These are phyloP conservation scores for Pteromalus puparum DNA, from an alignment of 1,140 invertebrate species.

Conservation along the genomic window DNA sequence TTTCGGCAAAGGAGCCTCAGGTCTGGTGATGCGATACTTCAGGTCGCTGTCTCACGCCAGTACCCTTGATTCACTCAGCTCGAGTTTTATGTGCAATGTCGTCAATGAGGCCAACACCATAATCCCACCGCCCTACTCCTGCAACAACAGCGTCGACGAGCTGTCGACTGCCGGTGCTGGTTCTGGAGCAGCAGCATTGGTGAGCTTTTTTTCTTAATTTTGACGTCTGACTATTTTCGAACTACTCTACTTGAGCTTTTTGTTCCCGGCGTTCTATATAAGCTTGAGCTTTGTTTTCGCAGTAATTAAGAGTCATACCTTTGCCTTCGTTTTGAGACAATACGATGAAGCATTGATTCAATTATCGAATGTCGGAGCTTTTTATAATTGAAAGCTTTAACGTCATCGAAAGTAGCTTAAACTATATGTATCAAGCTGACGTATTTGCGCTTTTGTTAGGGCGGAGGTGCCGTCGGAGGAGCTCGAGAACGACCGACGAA, in stretches of 20 bases:
- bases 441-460: background rate
- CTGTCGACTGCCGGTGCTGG: slow-evolving; percentile 67
- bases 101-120: slow-evolving; percentile 88
- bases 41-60: slow-evolving; percentile 87
- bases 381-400: too few species aligned
- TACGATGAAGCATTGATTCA: too few species aligned
- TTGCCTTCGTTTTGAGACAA: too few species aligned
- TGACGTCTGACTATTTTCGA: background rate
- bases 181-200: background rate
- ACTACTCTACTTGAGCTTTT: background rate
- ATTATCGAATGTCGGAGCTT: too few species aligned
- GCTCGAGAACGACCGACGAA: slow-evolving; percentile 36
- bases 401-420: too few species aligned
- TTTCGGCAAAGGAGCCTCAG: slow-evolving; percentile 80
- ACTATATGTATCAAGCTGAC: background rate
- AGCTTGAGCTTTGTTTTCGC: too few species aligned
- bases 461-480: slow-evolving; percentile 40
- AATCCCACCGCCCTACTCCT: slow-evolving; percentile 88
- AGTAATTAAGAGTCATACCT: too few species aligned
- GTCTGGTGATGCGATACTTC: slow-evolving; percentile 90
- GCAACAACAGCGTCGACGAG: slow-evolving; percentile 83
- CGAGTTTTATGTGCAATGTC: slow-evolving; percentile 87
- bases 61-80: slow-evolving; percentile 88
- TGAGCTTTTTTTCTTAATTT: background rate
- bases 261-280: too few species aligned